Evolutionary conservation across 2,797 vertebrate species (phyloP).

Genomic region (Oreochromis grahami): DNA sequence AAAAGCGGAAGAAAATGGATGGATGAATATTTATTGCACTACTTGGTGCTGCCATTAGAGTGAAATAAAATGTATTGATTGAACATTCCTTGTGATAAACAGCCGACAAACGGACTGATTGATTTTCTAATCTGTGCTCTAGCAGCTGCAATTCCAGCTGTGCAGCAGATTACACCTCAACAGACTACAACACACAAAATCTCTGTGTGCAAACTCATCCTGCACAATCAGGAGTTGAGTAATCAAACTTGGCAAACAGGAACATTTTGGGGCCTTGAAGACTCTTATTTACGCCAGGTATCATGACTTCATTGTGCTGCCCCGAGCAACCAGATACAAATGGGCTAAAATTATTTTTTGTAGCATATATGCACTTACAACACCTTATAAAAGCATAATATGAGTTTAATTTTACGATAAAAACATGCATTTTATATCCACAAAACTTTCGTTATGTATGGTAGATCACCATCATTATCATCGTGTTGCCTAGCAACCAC

Average conservation of each 20-base stretch:
- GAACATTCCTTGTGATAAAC: not conserved
- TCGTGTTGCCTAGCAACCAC: not conserved
- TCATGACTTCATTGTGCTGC: not conserved
- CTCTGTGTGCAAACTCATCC: not conserved
- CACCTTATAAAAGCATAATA: not conserved
- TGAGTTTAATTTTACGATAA: accelerated
- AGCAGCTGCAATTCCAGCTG: not conserved
- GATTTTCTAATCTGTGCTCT: not conserved
- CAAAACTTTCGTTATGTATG: not conserved
- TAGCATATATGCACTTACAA: not conserved
- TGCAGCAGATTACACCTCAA: accelerated
- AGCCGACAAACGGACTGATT: not conserved
- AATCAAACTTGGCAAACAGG: not conserved
- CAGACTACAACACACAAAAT: not conserved
- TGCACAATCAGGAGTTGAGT: not conserved
- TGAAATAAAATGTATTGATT: not conserved
- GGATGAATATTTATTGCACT: not conserved
- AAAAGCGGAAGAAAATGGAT: not conserved
- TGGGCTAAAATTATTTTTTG: not conserved
- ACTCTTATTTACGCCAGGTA: not conserved
- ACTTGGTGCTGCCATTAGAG: not conserved
- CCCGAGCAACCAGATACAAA: not conserved
- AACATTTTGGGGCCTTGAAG: not conserved
- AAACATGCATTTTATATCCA: not conserved
- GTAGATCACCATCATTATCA: not conserved